phyloP scores from a whole-genome alignment of 2,797 vertebrate species.

The Pyrocephalus nanus region DNA sequence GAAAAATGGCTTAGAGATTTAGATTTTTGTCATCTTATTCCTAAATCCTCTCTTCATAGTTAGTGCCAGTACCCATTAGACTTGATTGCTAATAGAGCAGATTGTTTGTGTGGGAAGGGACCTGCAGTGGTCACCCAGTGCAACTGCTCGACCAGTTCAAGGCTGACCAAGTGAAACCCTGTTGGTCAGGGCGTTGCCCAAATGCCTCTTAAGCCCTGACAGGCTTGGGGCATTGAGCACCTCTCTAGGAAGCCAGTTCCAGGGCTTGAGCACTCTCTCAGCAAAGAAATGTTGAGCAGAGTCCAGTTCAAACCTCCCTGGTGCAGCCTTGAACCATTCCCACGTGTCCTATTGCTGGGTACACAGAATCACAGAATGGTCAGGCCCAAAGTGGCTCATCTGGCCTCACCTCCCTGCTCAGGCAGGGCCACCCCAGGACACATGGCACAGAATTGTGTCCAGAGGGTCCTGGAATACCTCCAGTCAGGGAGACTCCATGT shows the following conservation, averaged over 20 bases:
- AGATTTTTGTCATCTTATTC: not conserved
- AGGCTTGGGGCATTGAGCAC: not conserved
- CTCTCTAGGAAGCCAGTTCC: no score
- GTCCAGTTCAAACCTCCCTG: not conserved
- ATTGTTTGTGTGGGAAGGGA: not conserved
- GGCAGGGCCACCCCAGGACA: not conserved
- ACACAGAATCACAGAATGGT: fast-evolving
- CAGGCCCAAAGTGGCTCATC: not conserved
- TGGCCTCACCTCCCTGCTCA: not conserved
- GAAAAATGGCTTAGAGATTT: constrained; percentile 67
- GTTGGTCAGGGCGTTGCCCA: not conserved
- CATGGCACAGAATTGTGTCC: not conserved
- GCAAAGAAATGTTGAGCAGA: not conserved
- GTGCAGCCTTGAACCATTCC: not conserved
- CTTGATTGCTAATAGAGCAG: not conserved
- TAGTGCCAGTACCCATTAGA: constrained; percentile 33
- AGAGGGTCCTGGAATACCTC: not conserved
- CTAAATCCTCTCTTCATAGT: not conserved
- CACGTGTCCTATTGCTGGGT: fast-evolving
- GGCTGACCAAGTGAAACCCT: not conserved
- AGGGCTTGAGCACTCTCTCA: not conserved
- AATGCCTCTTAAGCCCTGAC: not conserved
- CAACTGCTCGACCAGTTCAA: not conserved
- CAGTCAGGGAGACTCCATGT: not conserved
- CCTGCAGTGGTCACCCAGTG: not conserved